Base-by-base conservation (phyloP, 2,888 invertebrate species). In the Bombyx huttoni region DNA sequence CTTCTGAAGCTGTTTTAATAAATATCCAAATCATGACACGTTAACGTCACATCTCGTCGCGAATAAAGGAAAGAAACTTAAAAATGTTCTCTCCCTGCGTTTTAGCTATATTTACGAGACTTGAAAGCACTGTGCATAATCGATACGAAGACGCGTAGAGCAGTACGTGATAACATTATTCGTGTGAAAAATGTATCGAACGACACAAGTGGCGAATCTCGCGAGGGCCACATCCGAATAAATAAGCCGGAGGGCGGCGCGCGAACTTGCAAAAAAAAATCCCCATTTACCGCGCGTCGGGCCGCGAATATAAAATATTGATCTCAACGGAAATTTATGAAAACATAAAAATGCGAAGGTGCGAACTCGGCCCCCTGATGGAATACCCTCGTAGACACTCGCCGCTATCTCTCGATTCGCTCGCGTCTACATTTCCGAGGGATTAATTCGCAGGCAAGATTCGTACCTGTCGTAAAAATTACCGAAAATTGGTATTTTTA, bases 291-390 rank as follows among this genome's bases (percentile, higher is more conserved):
- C 69, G 68, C 70, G 70, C 68, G 70, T 61, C 72, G 68, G 74
- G 51, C 66, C 68, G 78, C 73, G 78, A 78, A 81, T 81, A 82
- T 85, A 81, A 83, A 84, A 84, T 82, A 86, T 86, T 82, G 87
- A 87, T 86, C 83, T 74, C 73, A 61, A 70, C 68, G 77, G 71
- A 77, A 82, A 85, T 85, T 83, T 86, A 83, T 85, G 83, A 84
- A 86, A 85, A 83, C 81, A 79, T 84, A 84, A 83, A 83, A 85
- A 79, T 68, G 72, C 66, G 68, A 65, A 80, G 80, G 78, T 81
- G 81, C 68, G 76, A 75, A 76, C 64, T 59, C 56, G 59, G 57
- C 56, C 61, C 63, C 68, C 72, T 78, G 79, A 79, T 79, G 78
- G 78, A 79, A 78, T 75, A 78, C 70, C 66, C 75, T 64, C 75